A percentile compares a stretch with the other conserved stretches of the same genome.
Conservation (phyloP, 2,113 vertebrate species). For the Lonchura striata region DNA sequence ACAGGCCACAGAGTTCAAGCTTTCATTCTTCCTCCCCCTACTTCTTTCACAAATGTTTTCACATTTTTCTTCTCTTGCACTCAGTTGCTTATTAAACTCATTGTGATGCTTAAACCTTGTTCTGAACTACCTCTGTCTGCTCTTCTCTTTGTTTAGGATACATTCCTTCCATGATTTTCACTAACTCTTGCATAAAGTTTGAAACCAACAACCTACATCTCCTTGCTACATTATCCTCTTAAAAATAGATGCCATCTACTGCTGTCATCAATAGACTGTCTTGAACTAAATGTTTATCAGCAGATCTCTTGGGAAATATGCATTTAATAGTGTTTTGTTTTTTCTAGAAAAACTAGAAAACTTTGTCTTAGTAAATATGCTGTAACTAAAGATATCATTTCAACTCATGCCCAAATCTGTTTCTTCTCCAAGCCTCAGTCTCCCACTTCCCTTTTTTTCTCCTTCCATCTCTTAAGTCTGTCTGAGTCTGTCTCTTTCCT, state of each 20-base stretch:
- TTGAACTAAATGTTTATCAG: not conserved
- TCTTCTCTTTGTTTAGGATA: not conserved
- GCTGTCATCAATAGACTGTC: not conserved
- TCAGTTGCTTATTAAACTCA: not conserved
- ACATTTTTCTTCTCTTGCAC: not conserved
- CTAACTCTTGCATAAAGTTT: not conserved
- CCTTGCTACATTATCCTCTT: not conserved
- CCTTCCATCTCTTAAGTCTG: not conserved
- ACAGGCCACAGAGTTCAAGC: not conserved
- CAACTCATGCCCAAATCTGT: not conserved
- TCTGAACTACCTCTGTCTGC: not conserved
- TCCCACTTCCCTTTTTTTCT: not conserved
- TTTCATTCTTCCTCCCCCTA: not conserved
- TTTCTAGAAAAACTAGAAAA: not conserved
- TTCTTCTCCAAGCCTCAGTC: not conserved
- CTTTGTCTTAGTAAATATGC: not conserved
- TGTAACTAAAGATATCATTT: not conserved
- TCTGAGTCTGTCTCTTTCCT: not conserved
- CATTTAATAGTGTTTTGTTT: not conserved
- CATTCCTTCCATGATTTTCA: not conserved
- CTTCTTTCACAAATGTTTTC: not conserved
- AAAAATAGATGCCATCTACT: not conserved
- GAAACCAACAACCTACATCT: not conserved
- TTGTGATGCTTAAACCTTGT: not conserved
- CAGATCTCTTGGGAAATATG: not conserved